phyloP scores from a whole-genome alignment of 2,888 invertebrate genomes.

The Willowsia nigromaculata region DNA sequence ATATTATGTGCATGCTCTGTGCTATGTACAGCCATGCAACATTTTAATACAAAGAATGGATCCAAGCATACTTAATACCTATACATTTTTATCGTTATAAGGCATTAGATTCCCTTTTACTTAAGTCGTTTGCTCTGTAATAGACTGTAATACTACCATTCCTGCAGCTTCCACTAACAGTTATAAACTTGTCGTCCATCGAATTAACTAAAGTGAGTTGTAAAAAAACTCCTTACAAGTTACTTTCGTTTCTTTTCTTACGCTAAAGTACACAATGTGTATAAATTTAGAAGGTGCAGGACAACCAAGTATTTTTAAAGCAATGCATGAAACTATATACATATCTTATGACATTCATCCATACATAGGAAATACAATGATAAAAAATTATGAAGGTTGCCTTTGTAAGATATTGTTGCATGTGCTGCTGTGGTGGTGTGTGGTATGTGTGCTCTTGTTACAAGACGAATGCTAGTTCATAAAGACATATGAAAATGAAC shows the following conservation, averaged over 20 bases:
- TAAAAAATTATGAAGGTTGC: not conserved
- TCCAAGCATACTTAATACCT: not conserved
- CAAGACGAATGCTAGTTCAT: no score
- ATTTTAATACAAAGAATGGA: not conserved
- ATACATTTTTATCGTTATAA: not conserved
- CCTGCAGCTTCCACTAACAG: slow-evolving; percentile 12
- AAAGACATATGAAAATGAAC: no score
- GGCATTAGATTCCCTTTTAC: not conserved
- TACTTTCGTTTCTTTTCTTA: no score
- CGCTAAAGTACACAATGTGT: no score
- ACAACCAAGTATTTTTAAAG: no score
- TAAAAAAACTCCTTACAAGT: no score
- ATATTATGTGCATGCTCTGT: not conserved
- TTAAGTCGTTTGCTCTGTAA: not conserved
- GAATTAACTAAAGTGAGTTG: no score
- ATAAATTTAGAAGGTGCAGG: no score
- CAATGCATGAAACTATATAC: no score
- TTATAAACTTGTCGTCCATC: not conserved
- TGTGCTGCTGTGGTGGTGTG: not conserved
- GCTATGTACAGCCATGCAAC: not conserved
- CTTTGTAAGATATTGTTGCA: not conserved
- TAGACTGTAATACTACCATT: not conserved
- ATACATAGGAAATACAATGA: not conserved
- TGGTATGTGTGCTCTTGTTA: no score
- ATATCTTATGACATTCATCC: no score